Percentiles rank a stretch among this genome's conserved stretches.
phyloP scores from a whole-genome alignment of 2,888 invertebrate genomes.

The Patella pellucida region DNA sequence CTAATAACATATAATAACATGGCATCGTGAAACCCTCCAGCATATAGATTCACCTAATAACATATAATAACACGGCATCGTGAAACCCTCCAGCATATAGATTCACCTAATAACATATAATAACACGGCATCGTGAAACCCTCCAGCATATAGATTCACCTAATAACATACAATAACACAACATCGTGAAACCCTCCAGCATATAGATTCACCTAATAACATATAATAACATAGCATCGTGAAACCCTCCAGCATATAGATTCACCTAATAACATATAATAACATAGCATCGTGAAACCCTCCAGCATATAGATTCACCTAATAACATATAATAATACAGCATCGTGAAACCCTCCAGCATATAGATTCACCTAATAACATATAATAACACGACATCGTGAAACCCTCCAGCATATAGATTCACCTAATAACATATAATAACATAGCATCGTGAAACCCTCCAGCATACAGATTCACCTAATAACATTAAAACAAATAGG shows the following conservation, averaged over 20 bases:
- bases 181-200: conserved; percentile 97
- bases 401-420: conserved; percentile 94
- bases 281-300: conserved; percentile 97
- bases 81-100: conserved; percentile 96
- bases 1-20: conserved; percentile 92
- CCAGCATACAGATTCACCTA: conserved; percentile 92
- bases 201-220: too few species aligned
- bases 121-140: conserved; percentile 95
- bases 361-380: too few species aligned
- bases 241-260: conserved; percentile 95
- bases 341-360: conserved; percentile 96
- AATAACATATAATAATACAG: conserved; percentile 92
- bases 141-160: too few species aligned
- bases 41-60: too few species aligned
- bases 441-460: conserved; percentile 95
- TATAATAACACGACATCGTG: conserved; percentile 96
- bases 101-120: conserved; percentile 93
- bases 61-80: conserved; percentile 94
- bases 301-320: too few species aligned
- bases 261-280: conserved; percentile 91
- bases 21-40: conserved; percentile 96
- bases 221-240: conserved; percentile 95
- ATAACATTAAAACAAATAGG: conserved; percentile 18
- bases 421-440: conserved; percentile 93
- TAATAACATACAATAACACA: conserved; percentile 91